Evolutionary conservation across 2,797 vertebrate species (phyloP).

Genomic region (Adelosebastes latens): DNA sequence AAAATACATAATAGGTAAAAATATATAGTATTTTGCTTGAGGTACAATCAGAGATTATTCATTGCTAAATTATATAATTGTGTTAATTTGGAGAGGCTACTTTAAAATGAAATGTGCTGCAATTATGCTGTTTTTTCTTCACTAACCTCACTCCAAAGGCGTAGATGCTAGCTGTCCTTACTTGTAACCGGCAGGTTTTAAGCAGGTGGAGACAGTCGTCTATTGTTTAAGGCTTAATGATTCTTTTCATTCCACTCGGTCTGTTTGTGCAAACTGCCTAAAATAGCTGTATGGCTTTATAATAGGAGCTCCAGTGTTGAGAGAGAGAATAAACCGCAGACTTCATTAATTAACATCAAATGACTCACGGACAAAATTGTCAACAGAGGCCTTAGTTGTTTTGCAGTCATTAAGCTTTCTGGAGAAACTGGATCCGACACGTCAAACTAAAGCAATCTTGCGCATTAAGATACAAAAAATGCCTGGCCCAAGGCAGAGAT

Average conservation of each 20-base stretch:
- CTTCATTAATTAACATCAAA: slow-evolving; percentile 72
- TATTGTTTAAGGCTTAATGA: slow-evolving; percentile 63
- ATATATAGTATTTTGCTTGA: neutral
- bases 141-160: slow-evolving; percentile 12
- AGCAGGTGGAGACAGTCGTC: slow-evolving; percentile 52
- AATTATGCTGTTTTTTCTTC: slow-evolving; percentile 4
- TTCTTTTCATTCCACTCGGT: slow-evolving; percentile 45
- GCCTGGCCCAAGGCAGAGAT: slow-evolving; percentile 56
- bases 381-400: slow-evolving; percentile 58
- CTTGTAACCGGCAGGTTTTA: slow-evolving; percentile 35
- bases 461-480: slow-evolving; percentile 43
- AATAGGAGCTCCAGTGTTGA: slow-evolving; percentile 53
- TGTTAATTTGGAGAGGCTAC: slow-evolving; percentile 8
- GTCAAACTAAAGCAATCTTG: slow-evolving; percentile 50
- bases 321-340: slow-evolving; percentile 56
- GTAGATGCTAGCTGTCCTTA: slow-evolving; percentile 2
- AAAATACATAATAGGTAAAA: neutral
- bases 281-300: slow-evolving; percentile 53
- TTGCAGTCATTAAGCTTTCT: slow-evolving; percentile 64
- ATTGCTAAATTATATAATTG: neutral
- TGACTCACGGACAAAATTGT: slow-evolving; percentile 63
- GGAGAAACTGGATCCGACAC: slow-evolving; percentile 59
- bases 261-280: slow-evolving; percentile 48
- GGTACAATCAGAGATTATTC: neutral
- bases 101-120: slow-evolving; percentile 7